phyloP scores from a whole-genome alignment of 2,113 vertebrate genomes.

The Laticauda laticaudata region DNA sequence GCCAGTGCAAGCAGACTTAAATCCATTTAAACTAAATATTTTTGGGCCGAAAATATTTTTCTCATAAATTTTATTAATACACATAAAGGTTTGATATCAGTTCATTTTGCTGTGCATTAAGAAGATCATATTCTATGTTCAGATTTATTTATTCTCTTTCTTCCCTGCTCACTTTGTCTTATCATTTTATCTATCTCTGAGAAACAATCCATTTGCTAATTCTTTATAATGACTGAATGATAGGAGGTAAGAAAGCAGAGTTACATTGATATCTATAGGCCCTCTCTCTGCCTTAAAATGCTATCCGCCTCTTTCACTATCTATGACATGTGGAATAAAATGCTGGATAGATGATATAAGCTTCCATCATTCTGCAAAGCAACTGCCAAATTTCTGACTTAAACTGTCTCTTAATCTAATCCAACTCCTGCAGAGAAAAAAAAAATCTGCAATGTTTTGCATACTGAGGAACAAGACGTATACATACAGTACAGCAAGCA shows the following conservation, averaged over 20 bases:
- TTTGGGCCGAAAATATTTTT: constrained; percentile 57
- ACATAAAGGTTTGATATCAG: background rate
- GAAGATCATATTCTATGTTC: background rate
- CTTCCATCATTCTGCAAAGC: background rate
- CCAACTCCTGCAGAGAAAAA: background rate
- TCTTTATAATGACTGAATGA: constrained; percentile 36
- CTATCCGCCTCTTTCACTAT: constrained; percentile 1
- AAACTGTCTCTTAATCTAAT: constrained; percentile 27
- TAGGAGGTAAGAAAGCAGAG: constrained; percentile 11
- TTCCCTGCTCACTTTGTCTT: background rate
- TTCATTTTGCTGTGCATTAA: background rate
- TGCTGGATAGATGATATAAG: background rate
- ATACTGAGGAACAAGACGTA: constrained; percentile 32
- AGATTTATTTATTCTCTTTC: background rate
- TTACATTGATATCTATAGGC: constrained; percentile 37
- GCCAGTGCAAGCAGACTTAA: constrained; percentile 72
- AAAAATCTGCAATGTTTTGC: constrained; percentile 27
- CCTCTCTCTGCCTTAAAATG: constrained; percentile 50
- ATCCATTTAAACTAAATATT: constrained; percentile 65
- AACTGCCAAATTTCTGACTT: constrained; percentile 19
- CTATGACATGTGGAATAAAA: constrained; percentile 22
- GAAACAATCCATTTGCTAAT: constrained; percentile 12
- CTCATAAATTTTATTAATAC: background rate
- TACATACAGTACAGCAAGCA: constrained; percentile 13
- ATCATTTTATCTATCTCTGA: background rate